Conservation (phyloP, 2,113 vertebrate species). For the Scophthalmus maximus region DNA sequence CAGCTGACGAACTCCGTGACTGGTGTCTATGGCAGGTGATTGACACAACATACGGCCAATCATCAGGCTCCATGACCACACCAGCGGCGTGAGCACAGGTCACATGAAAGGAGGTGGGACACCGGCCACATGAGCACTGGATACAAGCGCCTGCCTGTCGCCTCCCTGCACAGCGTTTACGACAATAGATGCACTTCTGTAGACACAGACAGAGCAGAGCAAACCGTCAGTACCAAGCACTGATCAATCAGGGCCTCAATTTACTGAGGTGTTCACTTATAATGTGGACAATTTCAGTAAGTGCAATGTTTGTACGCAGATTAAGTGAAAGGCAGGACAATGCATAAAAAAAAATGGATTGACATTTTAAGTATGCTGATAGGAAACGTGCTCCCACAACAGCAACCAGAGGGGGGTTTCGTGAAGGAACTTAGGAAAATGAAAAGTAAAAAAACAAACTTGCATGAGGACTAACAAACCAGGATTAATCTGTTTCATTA, state of each 20-base stretch:
- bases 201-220: constrained; percentile 47
- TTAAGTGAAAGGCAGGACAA: background rate
- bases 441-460: background rate
- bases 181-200: constrained; percentile 96
- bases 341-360: background rate
- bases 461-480: background rate
- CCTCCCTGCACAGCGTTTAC: constrained; percentile 85
- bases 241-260: background rate
- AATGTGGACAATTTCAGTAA: background rate
- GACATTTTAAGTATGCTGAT: background rate
- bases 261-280: background rate
- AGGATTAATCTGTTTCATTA: background rate
- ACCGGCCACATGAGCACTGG: constrained; percentile 93
- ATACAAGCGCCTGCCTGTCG: constrained; percentile 91
- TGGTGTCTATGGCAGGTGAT: constrained; percentile 95
- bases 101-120: constrained; percentile 95
- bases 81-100: constrained; percentile 96
- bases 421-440: background rate
- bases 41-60: constrained; percentile 95
- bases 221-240: constrained; percentile 27
- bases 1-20: constrained; percentile 84
- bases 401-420: background rate
- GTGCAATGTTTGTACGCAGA: background rate
- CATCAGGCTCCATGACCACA: constrained; percentile 92
- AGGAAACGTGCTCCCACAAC: background rate